Percentiles rank a stretch among this genome's conserved stretches.
Evolutionary conservation across 2,888 invertebrate species (phyloP).

Genomic region (Acrobasis consociella): DNA sequence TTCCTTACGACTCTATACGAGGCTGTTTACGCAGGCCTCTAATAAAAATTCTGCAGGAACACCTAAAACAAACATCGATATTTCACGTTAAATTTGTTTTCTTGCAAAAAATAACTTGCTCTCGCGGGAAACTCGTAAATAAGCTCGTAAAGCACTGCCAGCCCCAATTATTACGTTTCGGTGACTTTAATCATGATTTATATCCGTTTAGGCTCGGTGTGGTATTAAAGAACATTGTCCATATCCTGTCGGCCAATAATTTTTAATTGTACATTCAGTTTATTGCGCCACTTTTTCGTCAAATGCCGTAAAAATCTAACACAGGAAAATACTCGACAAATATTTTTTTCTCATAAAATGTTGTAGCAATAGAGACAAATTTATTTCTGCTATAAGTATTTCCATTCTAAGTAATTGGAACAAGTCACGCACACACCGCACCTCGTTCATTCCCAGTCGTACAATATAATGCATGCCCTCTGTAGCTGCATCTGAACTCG

Average conservation of each 20-base stretch:
- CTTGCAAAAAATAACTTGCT: conserved; percentile 58
- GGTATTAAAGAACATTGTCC: conserved; percentile 44
- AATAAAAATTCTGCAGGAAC: conserved; percentile 58
- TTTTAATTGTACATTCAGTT: conserved; percentile 16
- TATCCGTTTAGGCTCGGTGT: conserved; percentile 46
- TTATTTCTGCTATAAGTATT: conserved; percentile 41
- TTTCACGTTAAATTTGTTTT: conserved; percentile 59
- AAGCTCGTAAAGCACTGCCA: conserved; percentile 62
- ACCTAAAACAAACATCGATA: conserved; percentile 60
- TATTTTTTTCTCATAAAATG: background rate
- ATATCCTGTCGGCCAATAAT: conserved; percentile 35
- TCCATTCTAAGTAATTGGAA: conserved; percentile 44
- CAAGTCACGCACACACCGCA: conserved; percentile 36
- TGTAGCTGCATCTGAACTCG: conserved; percentile 46
- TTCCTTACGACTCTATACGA: conserved; percentile 41
- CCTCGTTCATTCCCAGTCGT: conserved; percentile 51
- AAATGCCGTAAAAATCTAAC: background rate
- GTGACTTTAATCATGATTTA: conserved; percentile 70
- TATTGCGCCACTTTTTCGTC: conserved; percentile 31
- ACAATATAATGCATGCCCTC: conserved; percentile 45
- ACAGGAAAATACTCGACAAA: background rate
- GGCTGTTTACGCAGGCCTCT: conserved; percentile 52
- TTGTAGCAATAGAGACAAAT: conserved; percentile 32
- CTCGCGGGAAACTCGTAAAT: conserved; percentile 63
- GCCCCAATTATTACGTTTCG: conserved; percentile 67